Percentiles rank a stretch among this genome's conserved stretches.
These are phyloP conservation scores for Sphenodon punctatus DNA, from an alignment of 2,797 vertebrate species.

Conservation along the genomic window DNA sequence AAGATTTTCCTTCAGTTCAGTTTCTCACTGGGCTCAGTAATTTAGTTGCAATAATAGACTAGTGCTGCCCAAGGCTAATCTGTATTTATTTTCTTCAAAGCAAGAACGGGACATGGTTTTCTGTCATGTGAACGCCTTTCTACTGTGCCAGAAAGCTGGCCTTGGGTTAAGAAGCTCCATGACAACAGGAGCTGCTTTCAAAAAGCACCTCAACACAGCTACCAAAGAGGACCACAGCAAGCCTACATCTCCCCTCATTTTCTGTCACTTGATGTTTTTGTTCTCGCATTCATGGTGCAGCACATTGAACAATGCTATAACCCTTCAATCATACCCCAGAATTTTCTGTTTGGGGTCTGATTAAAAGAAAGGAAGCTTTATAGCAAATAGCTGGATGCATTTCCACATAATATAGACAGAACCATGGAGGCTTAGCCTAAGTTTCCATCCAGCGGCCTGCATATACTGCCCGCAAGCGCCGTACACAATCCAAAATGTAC, in stretches of 20 bases:
- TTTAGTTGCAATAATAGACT: slow-evolving; percentile 16
- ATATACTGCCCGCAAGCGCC: no score
- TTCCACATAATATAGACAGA: no score
- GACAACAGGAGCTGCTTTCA: slow-evolving; percentile 47
- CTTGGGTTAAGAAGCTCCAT: slow-evolving; percentile 53
- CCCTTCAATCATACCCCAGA: background rate
- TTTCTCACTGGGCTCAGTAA: background rate
- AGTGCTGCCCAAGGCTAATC: slow-evolving; percentile 50
- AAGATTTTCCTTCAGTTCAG: slow-evolving; percentile 3
- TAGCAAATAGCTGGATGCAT: background rate
- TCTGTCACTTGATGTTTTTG: background rate
- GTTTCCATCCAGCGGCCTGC: no score
- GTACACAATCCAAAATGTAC: no score
- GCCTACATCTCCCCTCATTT: slow-evolving; percentile 33
- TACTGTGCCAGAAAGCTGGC: background rate
- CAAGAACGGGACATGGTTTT: slow-evolving; percentile 11
- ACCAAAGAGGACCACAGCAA: slow-evolving; percentile 14
- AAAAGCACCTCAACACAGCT: slow-evolving; percentile 30
- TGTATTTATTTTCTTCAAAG: slow-evolving; percentile 1
- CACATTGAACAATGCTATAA: background rate
- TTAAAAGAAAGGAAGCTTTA: background rate
- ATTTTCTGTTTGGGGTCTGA: background rate
- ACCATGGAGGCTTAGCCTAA: no score
- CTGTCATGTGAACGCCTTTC: slow-evolving; percentile 39
- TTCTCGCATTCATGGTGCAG: background rate